These are phyloP conservation scores for Dicrostonyx torquatus DNA, from an alignment of 2,797 vertebrate species.

Conservation along the genomic window DNA sequence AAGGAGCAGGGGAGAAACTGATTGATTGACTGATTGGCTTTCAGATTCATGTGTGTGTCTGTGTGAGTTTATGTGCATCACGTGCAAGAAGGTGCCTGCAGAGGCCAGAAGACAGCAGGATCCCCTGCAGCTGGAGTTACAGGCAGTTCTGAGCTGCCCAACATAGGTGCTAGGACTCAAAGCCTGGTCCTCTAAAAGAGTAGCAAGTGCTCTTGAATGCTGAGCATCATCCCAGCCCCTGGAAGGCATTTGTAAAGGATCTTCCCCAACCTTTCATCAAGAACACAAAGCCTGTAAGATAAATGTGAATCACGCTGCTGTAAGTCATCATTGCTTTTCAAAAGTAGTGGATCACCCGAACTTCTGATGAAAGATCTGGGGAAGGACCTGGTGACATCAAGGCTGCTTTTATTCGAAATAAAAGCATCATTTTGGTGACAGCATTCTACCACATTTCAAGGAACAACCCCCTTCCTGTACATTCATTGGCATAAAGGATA, in stretches of 20 bases:
- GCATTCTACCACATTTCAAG: not conserved
- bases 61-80: not conserved
- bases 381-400: conserved; percentile 34
- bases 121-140: not conserved
- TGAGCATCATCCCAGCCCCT: not conserved
- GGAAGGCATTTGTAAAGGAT: not conserved
- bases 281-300: not conserved
- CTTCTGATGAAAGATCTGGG: conserved; percentile 39
- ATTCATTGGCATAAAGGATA: conserved; percentile 13
- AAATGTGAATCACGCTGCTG: not conserved
- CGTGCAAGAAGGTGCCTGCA: not conserved
- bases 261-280: not conserved
- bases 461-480: not conserved
- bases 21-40: not conserved
- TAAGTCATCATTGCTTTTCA: conserved; percentile 1
- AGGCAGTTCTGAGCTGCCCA: not conserved
- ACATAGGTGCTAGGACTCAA: not conserved
- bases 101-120: not conserved
- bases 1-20: not conserved
- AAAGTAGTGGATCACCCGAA: not conserved
- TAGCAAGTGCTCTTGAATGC: too few species aligned
- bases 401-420: conserved; percentile 20
- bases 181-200: not conserved
- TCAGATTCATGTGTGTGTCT: not conserved
- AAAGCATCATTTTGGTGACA: conserved; percentile 48